phyloP scores from a whole-genome alignment of 2,797 vertebrate species.

The Melanotaenia parkinsoni region DNA sequence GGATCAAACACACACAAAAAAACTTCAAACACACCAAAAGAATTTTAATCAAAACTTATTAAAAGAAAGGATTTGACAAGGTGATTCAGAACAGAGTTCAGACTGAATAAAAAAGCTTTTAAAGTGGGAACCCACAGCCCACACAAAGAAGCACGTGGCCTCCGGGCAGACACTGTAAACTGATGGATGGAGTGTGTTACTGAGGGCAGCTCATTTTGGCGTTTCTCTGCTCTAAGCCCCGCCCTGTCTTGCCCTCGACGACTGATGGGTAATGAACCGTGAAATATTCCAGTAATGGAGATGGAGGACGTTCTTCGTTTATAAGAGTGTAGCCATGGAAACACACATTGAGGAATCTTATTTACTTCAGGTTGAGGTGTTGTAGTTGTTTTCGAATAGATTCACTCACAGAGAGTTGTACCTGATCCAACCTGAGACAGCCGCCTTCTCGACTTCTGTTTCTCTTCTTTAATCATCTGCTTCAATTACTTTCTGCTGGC shows the following conservation, averaged over 20 bases:
- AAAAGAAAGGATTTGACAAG: background rate
- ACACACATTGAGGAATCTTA: slow-evolving; percentile 34
- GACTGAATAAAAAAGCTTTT: background rate
- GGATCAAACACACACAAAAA: too few relatives aligned
- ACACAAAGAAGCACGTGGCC: slow-evolving; percentile 6
- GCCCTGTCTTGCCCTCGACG: slow-evolving; percentile 36
- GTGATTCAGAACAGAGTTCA: background rate
- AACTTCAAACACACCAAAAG: background rate
- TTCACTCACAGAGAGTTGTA: background rate
- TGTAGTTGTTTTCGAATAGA: slow-evolving; percentile 18
- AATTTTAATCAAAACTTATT: background rate
- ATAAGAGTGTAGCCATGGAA: slow-evolving; percentile 38
- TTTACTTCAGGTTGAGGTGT: slow-evolving; percentile 22
- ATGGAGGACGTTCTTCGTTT: slow-evolving; percentile 31
- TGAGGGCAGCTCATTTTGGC: slow-evolving; percentile 13
- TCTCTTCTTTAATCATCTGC: slow-evolving; percentile 26
- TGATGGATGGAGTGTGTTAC: slow-evolving; percentile 62
- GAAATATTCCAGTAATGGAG: slow-evolving; percentile 69
- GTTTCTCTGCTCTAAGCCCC: slow-evolving; percentile 35
- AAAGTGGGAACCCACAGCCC: background rate
- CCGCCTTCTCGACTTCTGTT: background rate
- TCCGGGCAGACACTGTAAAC: slow-evolving; percentile 26
- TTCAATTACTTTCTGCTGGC: slow-evolving; percentile 41
- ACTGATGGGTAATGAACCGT: slow-evolving; percentile 62
- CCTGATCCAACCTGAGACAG: slow-evolving; percentile 10